Evolutionary conservation across 2,888 invertebrate species (phyloP).

Genomic region (Itoplectis maculator): DNA sequence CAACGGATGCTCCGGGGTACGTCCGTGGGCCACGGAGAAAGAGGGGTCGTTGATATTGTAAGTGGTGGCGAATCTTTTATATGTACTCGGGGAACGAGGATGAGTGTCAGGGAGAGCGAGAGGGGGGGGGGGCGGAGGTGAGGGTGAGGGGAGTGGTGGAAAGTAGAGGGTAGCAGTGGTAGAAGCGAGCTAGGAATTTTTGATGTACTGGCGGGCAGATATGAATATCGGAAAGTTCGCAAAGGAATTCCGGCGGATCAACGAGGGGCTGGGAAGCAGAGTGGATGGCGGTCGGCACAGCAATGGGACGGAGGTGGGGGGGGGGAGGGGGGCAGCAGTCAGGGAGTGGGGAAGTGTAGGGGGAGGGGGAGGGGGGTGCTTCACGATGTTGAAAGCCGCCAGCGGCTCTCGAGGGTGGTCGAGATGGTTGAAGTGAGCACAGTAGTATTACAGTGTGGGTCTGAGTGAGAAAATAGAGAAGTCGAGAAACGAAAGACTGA

Average conservation of each 20-base stretch:
- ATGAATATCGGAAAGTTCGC: slow-evolving; percentile 84
- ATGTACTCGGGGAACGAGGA: slow-evolving; percentile 75
- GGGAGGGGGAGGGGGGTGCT: slow-evolving; percentile 9
- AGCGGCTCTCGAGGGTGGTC: slow-evolving; percentile 7
- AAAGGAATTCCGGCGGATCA: slow-evolving; percentile 82
- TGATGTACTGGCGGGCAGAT: slow-evolving; percentile 82
- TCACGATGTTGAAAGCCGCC: slow-evolving; percentile 36
- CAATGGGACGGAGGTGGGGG: background rate
- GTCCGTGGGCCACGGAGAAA: slow-evolving; percentile 1
- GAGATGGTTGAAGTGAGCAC: slow-evolving; percentile 11
- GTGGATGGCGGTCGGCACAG: slow-evolving; percentile 51
- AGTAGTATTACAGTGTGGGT: slow-evolving; percentile 10
- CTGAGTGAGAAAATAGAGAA: slow-evolving; percentile 24
- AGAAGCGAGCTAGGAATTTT: slow-evolving; percentile 82
- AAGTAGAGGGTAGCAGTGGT: slow-evolving; percentile 38
- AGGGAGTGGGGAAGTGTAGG: too few species aligned
- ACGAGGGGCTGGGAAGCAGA: slow-evolving; percentile 60
- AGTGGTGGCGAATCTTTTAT: slow-evolving; percentile 83
- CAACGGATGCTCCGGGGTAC: slow-evolving; percentile 28
- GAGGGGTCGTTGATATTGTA: slow-evolving; percentile 80
- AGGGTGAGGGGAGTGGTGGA: slow-evolving; percentile 16
- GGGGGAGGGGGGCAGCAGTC: slow-evolving; percentile 10
- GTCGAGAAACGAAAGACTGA: slow-evolving; percentile 39
- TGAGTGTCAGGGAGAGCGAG: slow-evolving; percentile 69
- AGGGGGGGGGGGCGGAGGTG: slow-evolving; percentile 22